A percentile compares a stretch with the other conserved stretches of the same genome.
Evolutionary conservation across 2,113 vertebrate species (phyloP).

Genomic region (Narcine bancroftii): DNA sequence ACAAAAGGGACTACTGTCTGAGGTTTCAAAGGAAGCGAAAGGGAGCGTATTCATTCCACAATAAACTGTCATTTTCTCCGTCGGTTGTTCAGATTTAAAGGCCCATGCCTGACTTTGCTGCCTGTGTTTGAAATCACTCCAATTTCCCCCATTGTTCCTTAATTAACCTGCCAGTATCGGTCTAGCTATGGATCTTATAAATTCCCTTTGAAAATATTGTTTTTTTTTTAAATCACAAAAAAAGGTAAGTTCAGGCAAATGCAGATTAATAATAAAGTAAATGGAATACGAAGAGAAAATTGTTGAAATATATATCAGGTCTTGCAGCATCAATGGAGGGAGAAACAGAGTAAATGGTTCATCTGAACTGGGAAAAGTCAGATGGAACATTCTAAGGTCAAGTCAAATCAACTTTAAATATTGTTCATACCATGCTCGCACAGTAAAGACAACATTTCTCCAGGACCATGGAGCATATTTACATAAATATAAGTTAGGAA

Average conservation of each 20-base stretch:
- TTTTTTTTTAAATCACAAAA: neutral
- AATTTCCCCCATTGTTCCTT: neutral
- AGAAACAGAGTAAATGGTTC: too few relatives aligned
- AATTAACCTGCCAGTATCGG: neutral
- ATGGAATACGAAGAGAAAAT: neutral
- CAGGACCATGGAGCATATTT: too few relatives aligned
- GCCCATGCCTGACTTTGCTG: neutral
- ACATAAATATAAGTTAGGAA: too few relatives aligned
- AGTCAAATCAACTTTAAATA: too few relatives aligned
- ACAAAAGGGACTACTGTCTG: slow-evolving; percentile 56
- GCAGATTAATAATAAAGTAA: neutral
- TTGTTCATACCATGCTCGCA: too few relatives aligned
- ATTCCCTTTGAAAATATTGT: neutral
- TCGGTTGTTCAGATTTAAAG: neutral
- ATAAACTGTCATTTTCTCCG: neutral
- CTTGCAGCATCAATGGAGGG: too few relatives aligned
- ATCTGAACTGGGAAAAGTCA: too few relatives aligned
- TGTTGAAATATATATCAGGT: too few relatives aligned
- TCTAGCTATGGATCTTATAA: neutral
- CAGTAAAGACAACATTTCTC: too few relatives aligned
- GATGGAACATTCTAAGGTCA: too few relatives aligned
- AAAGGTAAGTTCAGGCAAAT: neutral
- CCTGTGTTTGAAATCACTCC: neutral
- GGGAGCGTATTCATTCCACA: neutral
- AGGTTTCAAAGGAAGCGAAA: neutral